A percentile compares a stretch with the other conserved stretches of the same genome.
Evolutionary conservation across 1,140 invertebrate species (phyloP).

Genomic region (Colletes latitarsis): DNA sequence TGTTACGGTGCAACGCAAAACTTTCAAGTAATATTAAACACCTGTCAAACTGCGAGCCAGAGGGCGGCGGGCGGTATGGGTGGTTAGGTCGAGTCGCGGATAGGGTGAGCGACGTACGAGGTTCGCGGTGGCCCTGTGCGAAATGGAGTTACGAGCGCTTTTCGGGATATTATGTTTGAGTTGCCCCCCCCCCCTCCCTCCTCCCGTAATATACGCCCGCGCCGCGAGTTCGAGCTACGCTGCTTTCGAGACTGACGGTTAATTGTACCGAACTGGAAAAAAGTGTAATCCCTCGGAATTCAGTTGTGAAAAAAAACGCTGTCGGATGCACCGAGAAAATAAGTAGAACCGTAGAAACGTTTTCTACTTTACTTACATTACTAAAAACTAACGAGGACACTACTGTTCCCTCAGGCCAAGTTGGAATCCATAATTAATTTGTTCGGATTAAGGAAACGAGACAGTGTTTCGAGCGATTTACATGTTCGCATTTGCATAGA

Average conservation of each 20-base stretch:
- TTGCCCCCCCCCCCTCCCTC: constrained; percentile 33
- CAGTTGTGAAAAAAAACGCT: background rate
- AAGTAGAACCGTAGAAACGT: too few species aligned
- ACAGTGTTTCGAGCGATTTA: too few species aligned
- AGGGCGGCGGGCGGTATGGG: background rate
- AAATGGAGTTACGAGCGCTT: constrained; percentile 72
- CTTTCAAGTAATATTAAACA: constrained; percentile 71
- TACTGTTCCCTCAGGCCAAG: too few species aligned
- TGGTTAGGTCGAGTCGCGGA: background rate
- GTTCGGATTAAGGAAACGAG: too few species aligned
- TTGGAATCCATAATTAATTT: too few species aligned
- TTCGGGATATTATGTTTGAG: constrained; percentile 73
- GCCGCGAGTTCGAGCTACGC: constrained; percentile 32
- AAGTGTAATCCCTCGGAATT: background rate
- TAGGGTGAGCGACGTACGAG: constrained; percentile 13
- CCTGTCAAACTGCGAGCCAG: constrained; percentile 64
- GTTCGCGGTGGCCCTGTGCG: constrained; percentile 15
- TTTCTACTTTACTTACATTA: too few species aligned
- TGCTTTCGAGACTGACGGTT: background rate
- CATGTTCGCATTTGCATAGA: too few species aligned
- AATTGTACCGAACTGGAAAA: constrained; percentile 16
- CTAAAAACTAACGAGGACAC: too few species aligned
- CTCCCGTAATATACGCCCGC: constrained; percentile 63
- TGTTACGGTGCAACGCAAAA: constrained; percentile 38
- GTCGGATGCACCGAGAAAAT: background rate